Percentiles rank a stretch among this genome's conserved stretches.
Conservation (phyloP, 2,113 vertebrate genomes). For the Corapipo altera region DNA sequence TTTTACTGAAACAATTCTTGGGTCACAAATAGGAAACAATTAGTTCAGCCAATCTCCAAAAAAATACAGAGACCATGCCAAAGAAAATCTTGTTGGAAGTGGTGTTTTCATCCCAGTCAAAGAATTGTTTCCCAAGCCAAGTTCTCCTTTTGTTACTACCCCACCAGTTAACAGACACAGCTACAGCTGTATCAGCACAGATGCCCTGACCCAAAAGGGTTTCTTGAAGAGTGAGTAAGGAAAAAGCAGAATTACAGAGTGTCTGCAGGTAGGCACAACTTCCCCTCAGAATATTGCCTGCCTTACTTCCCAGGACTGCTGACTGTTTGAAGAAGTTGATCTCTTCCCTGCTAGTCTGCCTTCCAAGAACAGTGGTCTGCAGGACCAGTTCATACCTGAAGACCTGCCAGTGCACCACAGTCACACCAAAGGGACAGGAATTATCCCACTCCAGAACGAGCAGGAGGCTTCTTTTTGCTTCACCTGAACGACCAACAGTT, state of each 20-base stretch:
- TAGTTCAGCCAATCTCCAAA: constrained; percentile 48
- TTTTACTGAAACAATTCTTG: constrained; percentile 37
- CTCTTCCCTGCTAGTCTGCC: not conserved
- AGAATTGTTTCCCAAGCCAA: constrained; percentile 33
- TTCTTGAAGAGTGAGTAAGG: not conserved
- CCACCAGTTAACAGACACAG: not conserved
- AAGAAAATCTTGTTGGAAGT: constrained; percentile 57
- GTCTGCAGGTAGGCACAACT: not conserved
- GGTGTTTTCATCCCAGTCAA: constrained; percentile 19
- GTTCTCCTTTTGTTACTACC: not conserved
- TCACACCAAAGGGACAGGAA: rapidly evolving
- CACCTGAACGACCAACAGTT: not conserved
- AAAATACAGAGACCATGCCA: constrained; percentile 47
- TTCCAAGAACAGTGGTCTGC: not conserved
- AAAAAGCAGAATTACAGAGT: not conserved
- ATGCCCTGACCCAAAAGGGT: not conserved
- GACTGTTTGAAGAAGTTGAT: not conserved
- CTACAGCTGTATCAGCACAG: not conserved
- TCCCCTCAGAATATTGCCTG: not conserved
- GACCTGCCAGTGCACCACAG: not conserved
- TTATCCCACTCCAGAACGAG: not conserved
- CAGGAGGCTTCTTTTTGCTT: not conserved
- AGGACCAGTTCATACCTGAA: not conserved
- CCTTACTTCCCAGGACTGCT: not conserved
- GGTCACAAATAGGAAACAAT: constrained; percentile 63